Evolutionary conservation across 2,888 invertebrate species (phyloP).

Genomic region (Ptycholaimellus sp.): DNA sequence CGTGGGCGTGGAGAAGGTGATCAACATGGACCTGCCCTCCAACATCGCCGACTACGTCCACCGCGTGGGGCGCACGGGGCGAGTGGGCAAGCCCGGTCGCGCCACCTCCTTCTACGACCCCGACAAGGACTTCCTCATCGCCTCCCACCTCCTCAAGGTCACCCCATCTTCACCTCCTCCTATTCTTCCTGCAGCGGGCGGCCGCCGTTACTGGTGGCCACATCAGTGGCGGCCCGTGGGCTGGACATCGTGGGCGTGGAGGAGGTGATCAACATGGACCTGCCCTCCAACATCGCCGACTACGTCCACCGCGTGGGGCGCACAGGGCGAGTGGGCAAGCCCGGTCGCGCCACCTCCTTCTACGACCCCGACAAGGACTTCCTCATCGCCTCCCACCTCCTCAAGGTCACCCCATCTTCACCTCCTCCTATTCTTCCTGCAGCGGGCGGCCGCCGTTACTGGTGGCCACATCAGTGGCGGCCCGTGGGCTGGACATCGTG

Average conservation of each 20-base stretch:
- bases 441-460: constrained; percentile 31
- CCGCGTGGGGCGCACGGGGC: constrained; percentile 33
- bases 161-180: no score
- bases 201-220: constrained; percentile 47
- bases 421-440: no score
- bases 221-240: constrained; percentile 75
- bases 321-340: constrained; percentile 32
- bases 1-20: constrained; percentile 28
- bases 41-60: constrained; percentile 33
- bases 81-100: constrained; percentile 31
- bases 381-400: constrained; percentile 32
- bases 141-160: constrained; percentile 22
- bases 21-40: constrained; percentile 32
- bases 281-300: constrained; percentile 30
- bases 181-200: no score
- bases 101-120: constrained; percentile 39
- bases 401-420: no score
- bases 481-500: constrained; percentile 40
- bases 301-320: constrained; percentile 34
- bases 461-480: constrained; percentile 81
- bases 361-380: constrained; percentile 42
- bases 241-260: constrained; percentile 28
- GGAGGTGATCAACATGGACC: constrained; percentile 29
- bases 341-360: constrained; percentile 30
- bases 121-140: constrained; percentile 37